Evolutionary conservation across 2,888 invertebrate species (phyloP).

Genomic region (Rosalia funebris): DNA sequence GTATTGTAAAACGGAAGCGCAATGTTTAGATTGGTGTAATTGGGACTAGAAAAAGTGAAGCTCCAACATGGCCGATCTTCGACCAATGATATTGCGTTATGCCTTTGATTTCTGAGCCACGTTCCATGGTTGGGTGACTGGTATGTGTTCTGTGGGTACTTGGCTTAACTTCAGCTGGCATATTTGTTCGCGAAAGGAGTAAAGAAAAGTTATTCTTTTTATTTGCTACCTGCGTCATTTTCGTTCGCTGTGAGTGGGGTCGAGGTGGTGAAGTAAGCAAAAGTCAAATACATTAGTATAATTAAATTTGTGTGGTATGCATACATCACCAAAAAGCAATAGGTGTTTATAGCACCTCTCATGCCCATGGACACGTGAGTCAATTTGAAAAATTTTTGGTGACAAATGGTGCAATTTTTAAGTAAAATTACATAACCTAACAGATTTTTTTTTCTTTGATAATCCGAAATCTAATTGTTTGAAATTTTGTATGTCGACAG

Average conservation of each 20-base stretch:
- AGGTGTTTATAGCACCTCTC: slow-evolving; percentile 43
- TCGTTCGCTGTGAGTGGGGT: neutral
- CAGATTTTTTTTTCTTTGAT: slow-evolving; percentile 27
- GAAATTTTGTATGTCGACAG: slow-evolving; percentile 49
- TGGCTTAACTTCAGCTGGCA: too few species aligned
- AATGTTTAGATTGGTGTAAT: too few species aligned
- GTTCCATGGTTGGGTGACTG: too few species aligned
- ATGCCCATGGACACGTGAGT: slow-evolving; percentile 45
- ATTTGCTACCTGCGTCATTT: too few species aligned
- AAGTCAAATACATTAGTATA: slow-evolving; percentile 26
- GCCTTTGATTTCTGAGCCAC: too few species aligned
- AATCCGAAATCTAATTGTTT: slow-evolving; percentile 34
- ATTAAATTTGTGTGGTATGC: slow-evolving; percentile 26
- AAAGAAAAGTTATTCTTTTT: too few species aligned
- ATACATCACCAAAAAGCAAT: slow-evolving; percentile 37
- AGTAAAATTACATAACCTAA: slow-evolving; percentile 55
- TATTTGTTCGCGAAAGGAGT: too few species aligned
- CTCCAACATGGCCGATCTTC: too few species aligned
- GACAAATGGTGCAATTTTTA: slow-evolving; percentile 42
- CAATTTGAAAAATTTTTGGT: slow-evolving; percentile 40
- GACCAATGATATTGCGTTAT: too few species aligned
- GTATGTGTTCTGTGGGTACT: too few species aligned
- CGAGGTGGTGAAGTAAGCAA: slow-evolving; percentile 14
- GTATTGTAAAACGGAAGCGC: too few species aligned
- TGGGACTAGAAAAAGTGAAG: too few species aligned